Percentiles rank a stretch among this genome's conserved stretches.
Conservation (phyloP, 2,113 vertebrate species). For the Mormyrus iriodes region DNA sequence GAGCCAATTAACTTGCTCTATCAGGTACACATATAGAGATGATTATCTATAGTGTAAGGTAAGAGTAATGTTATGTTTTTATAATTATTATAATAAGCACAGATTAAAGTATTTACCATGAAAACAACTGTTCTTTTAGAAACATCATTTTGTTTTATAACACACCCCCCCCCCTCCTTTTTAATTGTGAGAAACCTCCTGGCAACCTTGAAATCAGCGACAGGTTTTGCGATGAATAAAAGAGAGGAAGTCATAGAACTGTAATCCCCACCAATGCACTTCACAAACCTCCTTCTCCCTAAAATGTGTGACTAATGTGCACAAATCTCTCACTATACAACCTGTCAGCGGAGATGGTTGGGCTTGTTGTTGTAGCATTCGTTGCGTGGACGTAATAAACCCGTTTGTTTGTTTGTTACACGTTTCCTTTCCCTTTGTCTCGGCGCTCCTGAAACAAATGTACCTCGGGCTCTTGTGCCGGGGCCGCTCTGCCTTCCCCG, state of each 20-base stretch:
- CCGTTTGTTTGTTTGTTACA: constrained; percentile 52
- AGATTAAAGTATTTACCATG: constrained; percentile 63
- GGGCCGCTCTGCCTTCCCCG: constrained; percentile 50
- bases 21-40: not conserved
- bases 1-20: constrained; percentile 33
- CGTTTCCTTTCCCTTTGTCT: constrained; percentile 48
- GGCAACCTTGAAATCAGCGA: constrained; percentile 60
- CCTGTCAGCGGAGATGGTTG: constrained; percentile 59
- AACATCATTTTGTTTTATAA: constrained; percentile 55
- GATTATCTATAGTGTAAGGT: constrained; percentile 42
- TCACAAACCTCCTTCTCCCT: constrained; percentile 69
- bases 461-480: constrained; percentile 66
- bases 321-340: constrained; percentile 67
- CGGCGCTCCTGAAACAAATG: constrained; percentile 49
- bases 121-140: constrained; percentile 59
- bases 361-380: constrained; percentile 60
- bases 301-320: constrained; percentile 78
- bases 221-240: constrained; percentile 59
- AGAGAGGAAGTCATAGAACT: constrained; percentile 63
- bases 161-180: constrained; percentile 40
- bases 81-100: constrained; percentile 70
- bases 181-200: constrained; percentile 57
- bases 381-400: constrained; percentile 56
- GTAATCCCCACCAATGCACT: constrained; percentile 70
- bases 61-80: constrained; percentile 37